These are phyloP conservation scores for Sthenelais limicola DNA, from an alignment of 2,888 invertebrate genomes.

Conservation along the genomic window DNA sequence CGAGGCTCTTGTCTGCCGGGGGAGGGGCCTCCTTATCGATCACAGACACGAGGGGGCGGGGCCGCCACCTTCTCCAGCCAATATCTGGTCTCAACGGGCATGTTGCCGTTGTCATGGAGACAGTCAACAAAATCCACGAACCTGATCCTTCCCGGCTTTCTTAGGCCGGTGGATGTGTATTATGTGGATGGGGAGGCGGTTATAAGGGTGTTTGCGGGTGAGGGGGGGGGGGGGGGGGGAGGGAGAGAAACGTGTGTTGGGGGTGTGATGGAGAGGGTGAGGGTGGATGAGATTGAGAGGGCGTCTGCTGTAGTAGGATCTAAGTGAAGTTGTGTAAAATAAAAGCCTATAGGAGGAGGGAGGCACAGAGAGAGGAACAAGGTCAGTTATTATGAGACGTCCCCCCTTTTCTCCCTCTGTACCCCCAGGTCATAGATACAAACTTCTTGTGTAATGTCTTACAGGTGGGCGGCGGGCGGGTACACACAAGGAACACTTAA, in stretches of 20 bases:
- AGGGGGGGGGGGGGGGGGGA: not conserved
- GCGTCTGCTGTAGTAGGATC: not conserved
- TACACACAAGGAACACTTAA: too few relatives aligned
- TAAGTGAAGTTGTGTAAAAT: too few relatives aligned
- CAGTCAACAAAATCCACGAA: slow-evolving; percentile 13
- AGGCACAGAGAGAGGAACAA: too few relatives aligned
- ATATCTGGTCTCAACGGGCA: slow-evolving; percentile 17
- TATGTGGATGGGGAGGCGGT: not conserved
- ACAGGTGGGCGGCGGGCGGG: too few relatives aligned
- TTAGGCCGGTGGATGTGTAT: not conserved
- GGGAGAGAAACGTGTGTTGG: not conserved
- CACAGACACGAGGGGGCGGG: slow-evolving; percentile 9
- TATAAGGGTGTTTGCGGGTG: not conserved
- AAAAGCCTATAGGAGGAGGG: too few relatives aligned
- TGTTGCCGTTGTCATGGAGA: slow-evolving; percentile 33
- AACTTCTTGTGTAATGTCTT: too few relatives aligned
- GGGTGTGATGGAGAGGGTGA: not conserved
- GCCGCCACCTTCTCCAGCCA: not conserved
- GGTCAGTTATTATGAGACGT: too few relatives aligned
- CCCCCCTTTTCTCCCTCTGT: too few relatives aligned
- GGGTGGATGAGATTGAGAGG: not conserved
- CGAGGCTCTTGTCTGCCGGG: not conserved
- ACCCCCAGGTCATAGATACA: too few relatives aligned
- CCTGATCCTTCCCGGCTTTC: slow-evolving; percentile 17
- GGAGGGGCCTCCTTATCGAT: slow-evolving; percentile 18